Evolutionary conservation across 2,113 vertebrate genomes (phyloP).

Genomic region (Anhinga rufa): DNA sequence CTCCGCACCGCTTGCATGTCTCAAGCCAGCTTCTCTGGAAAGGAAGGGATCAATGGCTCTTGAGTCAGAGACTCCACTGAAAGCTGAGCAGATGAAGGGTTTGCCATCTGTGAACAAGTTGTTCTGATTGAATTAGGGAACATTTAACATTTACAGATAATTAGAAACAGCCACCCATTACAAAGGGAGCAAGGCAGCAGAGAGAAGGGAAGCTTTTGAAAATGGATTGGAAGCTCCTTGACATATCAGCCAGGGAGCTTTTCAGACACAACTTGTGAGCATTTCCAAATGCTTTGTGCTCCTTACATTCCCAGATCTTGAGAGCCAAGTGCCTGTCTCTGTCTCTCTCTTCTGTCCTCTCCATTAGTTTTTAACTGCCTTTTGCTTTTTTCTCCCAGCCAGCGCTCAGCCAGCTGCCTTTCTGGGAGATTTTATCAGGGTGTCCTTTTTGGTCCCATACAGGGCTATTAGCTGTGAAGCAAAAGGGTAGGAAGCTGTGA

Average conservation of each 20-base stretch:
- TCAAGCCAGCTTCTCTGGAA: neutral
- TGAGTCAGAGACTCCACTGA: neutral
- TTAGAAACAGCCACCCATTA: conserved; percentile 59
- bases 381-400: neutral
- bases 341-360: neutral
- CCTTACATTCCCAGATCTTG: neutral
- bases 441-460: neutral
- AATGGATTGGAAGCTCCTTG: conserved; percentile 40
- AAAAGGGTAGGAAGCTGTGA: neutral
- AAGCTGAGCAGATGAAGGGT: conserved; percentile 54
- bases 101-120: conserved; percentile 62
- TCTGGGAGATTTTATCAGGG: neutral
- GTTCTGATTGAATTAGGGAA: conserved; percentile 62
- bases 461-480: neutral
- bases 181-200: neutral
- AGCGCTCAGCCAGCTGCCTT: neutral
- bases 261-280: conserved; percentile 62
- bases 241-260: conserved; percentile 40
- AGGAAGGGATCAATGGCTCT: neutral
- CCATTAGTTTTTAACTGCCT: neutral
- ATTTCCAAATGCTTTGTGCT: conserved; percentile 20
- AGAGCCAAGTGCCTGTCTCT: neutral
- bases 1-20: neutral
- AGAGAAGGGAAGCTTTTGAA: conserved; percentile 43
- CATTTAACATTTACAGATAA: conserved; percentile 67